These are phyloP conservation scores for Gryllus longicercus DNA, from an alignment of 2,888 invertebrate species.

Conservation along the genomic window DNA sequence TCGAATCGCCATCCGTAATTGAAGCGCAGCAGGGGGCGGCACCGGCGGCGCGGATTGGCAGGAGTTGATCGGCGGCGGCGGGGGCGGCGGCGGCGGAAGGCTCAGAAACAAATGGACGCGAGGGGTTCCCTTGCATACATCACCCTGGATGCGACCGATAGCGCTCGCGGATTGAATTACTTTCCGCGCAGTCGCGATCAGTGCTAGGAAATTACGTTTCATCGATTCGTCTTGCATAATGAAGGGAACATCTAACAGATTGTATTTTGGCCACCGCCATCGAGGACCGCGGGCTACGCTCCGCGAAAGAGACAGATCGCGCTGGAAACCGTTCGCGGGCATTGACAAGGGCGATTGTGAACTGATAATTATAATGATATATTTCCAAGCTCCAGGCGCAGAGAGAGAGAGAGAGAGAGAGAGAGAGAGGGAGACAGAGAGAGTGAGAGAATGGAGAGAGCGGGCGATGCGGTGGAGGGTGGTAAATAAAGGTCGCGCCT, in stretches of 20 bases:
- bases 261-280: neutral
- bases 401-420: neutral
- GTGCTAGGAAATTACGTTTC: neutral
- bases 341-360: neutral
- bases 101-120: too few relatives aligned
- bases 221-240: neutral
- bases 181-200: neutral
- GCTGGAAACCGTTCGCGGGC: neutral
- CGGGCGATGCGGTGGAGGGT: neutral
- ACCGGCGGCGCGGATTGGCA: too few relatives aligned
- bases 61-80: too few relatives aligned
- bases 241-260: neutral
- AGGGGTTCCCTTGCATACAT: too few relatives aligned
- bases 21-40: too few relatives aligned
- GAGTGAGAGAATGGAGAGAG: too few relatives aligned
- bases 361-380: constrained; percentile 10
- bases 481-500: constrained; percentile 3
- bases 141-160: too few relatives aligned
- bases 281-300: neutral
- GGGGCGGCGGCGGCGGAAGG: too few relatives aligned
- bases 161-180: neutral
- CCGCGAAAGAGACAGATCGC: neutral
- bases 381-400: neutral
- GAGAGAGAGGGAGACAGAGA: too few relatives aligned
- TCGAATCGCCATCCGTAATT: too few relatives aligned